phyloP scores from a whole-genome alignment of 2,797 vertebrate genomes.

The Rallus crepitans region DNA sequence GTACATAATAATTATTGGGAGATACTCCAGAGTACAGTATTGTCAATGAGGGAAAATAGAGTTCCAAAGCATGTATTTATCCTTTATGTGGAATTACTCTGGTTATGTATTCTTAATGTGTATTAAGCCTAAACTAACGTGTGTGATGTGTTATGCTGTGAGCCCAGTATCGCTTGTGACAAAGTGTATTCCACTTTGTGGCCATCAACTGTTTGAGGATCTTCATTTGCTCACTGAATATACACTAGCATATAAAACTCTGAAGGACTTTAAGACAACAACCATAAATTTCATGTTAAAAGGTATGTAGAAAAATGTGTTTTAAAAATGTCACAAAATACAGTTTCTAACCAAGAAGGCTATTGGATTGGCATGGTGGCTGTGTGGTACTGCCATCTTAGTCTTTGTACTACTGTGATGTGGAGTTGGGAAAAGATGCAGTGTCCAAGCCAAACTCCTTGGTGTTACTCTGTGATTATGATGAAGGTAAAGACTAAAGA shows the following conservation, averaged over 20 bases:
- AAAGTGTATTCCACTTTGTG: neutral
- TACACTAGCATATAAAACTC: neutral
- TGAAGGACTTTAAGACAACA: neutral
- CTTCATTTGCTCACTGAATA: neutral
- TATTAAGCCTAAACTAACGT: neutral
- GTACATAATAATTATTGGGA: neutral
- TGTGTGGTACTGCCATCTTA: neutral
- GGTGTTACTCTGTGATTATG: neutral
- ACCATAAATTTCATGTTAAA: neutral
- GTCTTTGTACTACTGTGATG: neutral
- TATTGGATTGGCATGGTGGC: neutral
- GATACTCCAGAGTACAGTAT: neutral
- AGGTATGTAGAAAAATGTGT: neutral
- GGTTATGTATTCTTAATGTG: neutral
- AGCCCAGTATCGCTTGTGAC: neutral
- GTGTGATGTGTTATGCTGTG: neutral
- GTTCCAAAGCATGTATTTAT: neutral
- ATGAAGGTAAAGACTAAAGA: neutral
- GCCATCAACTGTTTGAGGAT: neutral
- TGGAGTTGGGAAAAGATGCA: neutral
- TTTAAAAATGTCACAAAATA: neutral
- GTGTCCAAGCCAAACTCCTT: neutral
- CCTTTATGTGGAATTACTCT: neutral
- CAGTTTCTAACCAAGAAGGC: neutral
- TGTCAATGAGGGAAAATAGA: neutral